phyloP scores from a whole-genome alignment of 2,888 invertebrate species.

The Tholera decimalis region DNA sequence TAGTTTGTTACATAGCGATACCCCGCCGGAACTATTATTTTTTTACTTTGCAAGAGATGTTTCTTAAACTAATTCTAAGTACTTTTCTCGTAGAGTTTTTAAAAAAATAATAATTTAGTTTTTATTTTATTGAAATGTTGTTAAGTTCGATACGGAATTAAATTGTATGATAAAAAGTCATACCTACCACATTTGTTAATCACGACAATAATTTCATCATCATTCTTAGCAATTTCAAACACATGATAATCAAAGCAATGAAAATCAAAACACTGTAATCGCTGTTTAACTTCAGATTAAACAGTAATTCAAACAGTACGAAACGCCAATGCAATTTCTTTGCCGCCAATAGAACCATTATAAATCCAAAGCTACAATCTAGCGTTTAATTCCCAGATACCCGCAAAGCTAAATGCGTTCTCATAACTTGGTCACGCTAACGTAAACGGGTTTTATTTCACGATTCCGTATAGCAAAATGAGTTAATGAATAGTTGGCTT shows the following conservation, averaged over 20 bases:
- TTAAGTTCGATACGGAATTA: no score
- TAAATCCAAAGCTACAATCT: constrained; percentile 51
- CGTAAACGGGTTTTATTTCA: constrained; percentile 45
- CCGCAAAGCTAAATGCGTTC: constrained; percentile 34
- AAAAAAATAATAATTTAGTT: no score
- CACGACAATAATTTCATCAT: not conserved
- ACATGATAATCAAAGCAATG: not conserved
- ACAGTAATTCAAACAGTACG: constrained; percentile 4
- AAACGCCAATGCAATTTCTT: constrained; percentile 23
- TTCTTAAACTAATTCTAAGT: no score
- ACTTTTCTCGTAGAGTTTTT: no score
- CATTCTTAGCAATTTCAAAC: not conserved
- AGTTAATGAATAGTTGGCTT: constrained; percentile 46
- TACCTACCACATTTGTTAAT: not conserved
- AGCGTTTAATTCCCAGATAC: constrained; percentile 40
- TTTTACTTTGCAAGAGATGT: no score
- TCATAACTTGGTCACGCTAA: constrained; percentile 62
- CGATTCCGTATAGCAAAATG: constrained; percentile 45
- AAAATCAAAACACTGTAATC: not conserved
- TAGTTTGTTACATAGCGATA: no score
- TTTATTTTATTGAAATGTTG: no score
- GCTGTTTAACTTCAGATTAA: constrained; percentile 1
- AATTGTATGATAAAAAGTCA: no score
- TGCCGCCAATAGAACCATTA: constrained; percentile 61
- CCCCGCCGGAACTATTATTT: no score